Conservation (phyloP, 2,113 vertebrate species). For the Accipiter cooperii region DNA sequence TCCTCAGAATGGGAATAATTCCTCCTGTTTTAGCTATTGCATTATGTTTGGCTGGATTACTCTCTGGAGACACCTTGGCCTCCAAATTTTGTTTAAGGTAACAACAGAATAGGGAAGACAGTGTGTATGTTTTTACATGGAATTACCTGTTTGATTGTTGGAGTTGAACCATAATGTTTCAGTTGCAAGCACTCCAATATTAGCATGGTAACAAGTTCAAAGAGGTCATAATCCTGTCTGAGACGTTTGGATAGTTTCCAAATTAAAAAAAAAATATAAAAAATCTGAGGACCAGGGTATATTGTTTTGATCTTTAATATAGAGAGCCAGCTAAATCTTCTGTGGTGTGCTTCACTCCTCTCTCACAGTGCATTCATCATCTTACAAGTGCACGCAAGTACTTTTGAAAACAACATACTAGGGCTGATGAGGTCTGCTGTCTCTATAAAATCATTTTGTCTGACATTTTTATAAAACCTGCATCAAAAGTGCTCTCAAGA, state of each 20-base stretch:
- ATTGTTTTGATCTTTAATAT: neutral
- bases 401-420: neutral
- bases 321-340: neutral
- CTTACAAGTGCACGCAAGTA: neutral
- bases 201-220: neutral
- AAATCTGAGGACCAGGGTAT: neutral
- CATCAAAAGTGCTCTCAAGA: conserved; percentile 15
- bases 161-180: neutral
- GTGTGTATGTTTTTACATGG: neutral
- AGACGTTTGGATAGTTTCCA: neutral
- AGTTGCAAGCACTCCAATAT: neutral
- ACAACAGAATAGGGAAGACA: neutral
- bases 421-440: neutral
- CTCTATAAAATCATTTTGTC: neutral
- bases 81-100: neutral
- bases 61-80: neutral
- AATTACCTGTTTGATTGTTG: neutral
- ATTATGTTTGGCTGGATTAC: neutral
- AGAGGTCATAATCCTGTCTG: neutral
- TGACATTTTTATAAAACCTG: conserved; percentile 30
- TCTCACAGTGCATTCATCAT: neutral
- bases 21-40: neutral
- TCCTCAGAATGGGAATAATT: neutral
- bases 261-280: neutral
- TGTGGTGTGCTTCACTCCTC: neutral